phyloP scores from a whole-genome alignment of 2,113 vertebrate species.

The Pao palembangensis region DNA sequence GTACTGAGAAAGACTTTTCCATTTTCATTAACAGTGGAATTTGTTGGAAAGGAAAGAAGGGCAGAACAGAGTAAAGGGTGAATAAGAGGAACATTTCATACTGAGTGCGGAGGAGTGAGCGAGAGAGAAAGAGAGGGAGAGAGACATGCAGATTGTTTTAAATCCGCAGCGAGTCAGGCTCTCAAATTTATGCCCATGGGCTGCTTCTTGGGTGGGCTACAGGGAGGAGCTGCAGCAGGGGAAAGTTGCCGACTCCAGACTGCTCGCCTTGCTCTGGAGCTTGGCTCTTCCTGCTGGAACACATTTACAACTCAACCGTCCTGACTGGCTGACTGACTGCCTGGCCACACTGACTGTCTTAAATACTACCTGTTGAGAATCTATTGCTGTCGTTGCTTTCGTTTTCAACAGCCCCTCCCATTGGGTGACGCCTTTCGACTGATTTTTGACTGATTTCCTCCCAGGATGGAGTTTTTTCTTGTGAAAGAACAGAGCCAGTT shows the following conservation, averaged over 20 bases:
- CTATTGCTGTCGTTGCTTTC: neutral
- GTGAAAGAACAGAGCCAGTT: slow-evolving; percentile 19
- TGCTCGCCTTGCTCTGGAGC: slow-evolving; percentile 67
- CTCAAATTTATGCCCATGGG: slow-evolving; percentile 83
- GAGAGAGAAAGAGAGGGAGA: slow-evolving; percentile 46
- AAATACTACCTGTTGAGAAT: slow-evolving; percentile 26
- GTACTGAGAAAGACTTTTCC: slow-evolving; percentile 61
- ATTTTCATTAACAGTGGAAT: slow-evolving; percentile 70
- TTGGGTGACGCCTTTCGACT: neutral
- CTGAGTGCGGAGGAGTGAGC: slow-evolving; percentile 45
- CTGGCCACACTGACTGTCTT: slow-evolving; percentile 14
- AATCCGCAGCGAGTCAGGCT: slow-evolving; percentile 78
- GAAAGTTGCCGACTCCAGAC: slow-evolving; percentile 75
- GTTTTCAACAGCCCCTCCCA: slow-evolving; percentile 5
- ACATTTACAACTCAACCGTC: slow-evolving; percentile 70
- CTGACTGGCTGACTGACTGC: slow-evolving; percentile 54
- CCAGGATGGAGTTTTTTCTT: slow-evolving; percentile 6
- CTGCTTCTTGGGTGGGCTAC: slow-evolving; percentile 84
- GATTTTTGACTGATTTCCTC: slow-evolving; percentile 8
- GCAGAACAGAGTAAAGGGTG: slow-evolving; percentile 47
- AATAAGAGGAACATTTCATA: slow-evolving; percentile 53
- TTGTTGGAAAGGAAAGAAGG: slow-evolving; percentile 54
- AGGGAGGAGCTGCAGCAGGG: slow-evolving; percentile 67
- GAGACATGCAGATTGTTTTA: slow-evolving; percentile 78
- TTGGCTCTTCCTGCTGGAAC: slow-evolving; percentile 74